These are phyloP conservation scores for Euproctis similis DNA, from an alignment of 2,888 invertebrate species.

Conservation along the genomic window DNA sequence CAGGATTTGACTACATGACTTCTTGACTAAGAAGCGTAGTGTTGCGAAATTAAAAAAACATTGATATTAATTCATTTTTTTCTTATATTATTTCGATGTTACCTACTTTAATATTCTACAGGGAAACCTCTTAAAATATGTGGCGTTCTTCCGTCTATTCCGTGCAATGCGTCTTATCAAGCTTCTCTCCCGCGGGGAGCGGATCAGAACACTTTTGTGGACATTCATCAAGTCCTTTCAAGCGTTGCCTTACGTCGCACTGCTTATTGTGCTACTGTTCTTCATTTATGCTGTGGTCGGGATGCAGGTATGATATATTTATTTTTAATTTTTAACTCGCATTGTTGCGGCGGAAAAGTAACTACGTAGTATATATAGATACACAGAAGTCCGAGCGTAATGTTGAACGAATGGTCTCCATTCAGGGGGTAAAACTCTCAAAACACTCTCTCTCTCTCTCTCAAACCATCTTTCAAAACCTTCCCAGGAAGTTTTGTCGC, in stretches of 20 bases:
- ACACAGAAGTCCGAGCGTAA: too few relatives aligned
- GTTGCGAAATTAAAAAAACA: too few relatives aligned
- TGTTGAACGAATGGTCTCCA: too few relatives aligned
- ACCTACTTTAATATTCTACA: conserved; percentile 12
- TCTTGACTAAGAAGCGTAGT: too few relatives aligned
- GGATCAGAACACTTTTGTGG: conserved; percentile 97
- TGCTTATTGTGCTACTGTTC: conserved; percentile 97
- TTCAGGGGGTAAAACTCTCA: too few relatives aligned
- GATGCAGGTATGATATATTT: conserved; percentile 97
- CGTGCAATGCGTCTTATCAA: conserved; percentile 98
- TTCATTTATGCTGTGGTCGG: conserved; percentile 99
- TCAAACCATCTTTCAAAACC: too few relatives aligned
- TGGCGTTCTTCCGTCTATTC: conserved; percentile 94
- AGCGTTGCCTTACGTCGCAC: conserved; percentile 98
- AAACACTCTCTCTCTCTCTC: too few relatives aligned
- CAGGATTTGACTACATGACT: too few relatives aligned
- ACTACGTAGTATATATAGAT: too few relatives aligned
- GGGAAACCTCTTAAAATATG: conserved; percentile 77
- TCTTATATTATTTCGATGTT: not conserved
- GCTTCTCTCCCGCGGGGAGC: conserved; percentile 95
- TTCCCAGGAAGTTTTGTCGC: too few relatives aligned
- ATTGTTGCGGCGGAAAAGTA: too few relatives aligned
- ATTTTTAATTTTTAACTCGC: too few relatives aligned
- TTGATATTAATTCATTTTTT: not conserved
- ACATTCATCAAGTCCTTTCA: conserved; percentile 99